These are phyloP conservation scores for Liasis olivaceus DNA, from an alignment of 2,797 vertebrate genomes.

Conservation along the genomic window DNA sequence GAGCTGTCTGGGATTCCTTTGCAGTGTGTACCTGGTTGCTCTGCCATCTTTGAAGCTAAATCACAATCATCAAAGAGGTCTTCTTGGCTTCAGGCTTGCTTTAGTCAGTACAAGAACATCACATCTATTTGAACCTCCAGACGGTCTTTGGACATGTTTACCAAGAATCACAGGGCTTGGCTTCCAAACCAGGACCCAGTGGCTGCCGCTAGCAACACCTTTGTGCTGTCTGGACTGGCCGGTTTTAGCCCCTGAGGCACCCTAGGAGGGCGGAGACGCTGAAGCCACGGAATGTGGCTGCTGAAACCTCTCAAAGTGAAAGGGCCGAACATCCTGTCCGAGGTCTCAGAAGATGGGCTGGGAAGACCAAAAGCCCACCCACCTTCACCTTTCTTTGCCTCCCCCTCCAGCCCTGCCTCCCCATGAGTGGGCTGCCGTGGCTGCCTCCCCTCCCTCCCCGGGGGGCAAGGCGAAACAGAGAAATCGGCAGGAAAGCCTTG, in stretches of 20 bases:
- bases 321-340: neutral
- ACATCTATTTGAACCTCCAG: neutral
- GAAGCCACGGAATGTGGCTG: neutral
- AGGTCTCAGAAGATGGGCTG: neutral
- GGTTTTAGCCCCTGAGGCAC: neutral
- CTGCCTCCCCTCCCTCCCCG: neutral
- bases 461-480: neutral
- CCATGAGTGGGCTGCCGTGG: too few species aligned
- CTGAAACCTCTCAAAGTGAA: neutral
- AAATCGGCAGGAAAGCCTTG: neutral
- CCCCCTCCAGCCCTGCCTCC: neutral
- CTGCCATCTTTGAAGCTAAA: neutral
- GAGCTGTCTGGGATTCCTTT: neutral
- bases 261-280: neutral
- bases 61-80: neutral
- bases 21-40: neutral
- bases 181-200: neutral
- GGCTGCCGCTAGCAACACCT: neutral
- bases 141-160: neutral
- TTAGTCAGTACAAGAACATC: neutral
- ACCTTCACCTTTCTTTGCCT: neutral
- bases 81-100: neutral
- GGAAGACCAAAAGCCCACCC: neutral
- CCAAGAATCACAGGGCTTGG: neutral
- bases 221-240: neutral